Evolutionary conservation across 2,113 vertebrate species (phyloP).

Genomic region (Hippolais icterina): DNA sequence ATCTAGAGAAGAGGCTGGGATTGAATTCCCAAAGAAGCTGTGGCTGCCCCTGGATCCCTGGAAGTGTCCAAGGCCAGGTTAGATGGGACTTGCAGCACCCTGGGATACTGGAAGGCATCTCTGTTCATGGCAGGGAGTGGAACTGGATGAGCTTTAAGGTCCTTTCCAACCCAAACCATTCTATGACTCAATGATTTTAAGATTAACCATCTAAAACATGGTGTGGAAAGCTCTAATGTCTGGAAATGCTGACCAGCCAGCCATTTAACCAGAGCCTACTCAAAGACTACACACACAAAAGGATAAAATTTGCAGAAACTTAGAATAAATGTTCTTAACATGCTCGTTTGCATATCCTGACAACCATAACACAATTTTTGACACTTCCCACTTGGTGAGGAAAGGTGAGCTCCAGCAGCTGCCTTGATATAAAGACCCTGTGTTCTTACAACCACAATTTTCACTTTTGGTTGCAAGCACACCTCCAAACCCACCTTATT

Average conservation of each 20-base stretch:
- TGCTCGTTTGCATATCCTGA: not conserved
- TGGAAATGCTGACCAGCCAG: not conserved
- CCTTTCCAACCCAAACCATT: not conserved
- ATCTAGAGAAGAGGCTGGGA: not conserved
- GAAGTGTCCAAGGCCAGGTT: not conserved
- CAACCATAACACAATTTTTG: not conserved
- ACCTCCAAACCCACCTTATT: not conserved
- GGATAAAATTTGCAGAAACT: not conserved
- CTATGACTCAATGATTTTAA: not conserved
- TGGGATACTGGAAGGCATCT: not conserved
- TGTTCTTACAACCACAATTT: not conserved
- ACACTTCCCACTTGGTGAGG: not conserved
- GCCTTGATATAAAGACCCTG: fast-evolving
- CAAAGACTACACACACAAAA: fast-evolving
- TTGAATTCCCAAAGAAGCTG: not conserved
- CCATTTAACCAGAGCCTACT: not conserved
- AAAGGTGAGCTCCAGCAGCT: not conserved
- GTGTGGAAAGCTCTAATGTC: not conserved
- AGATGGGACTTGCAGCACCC: fast-evolving
- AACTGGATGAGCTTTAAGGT: fast-evolving
- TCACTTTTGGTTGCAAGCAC: not conserved
- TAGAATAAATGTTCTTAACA: not conserved
- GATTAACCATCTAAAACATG: not conserved
- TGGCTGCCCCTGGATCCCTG: not conserved
- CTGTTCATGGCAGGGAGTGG: no score